Conservation (phyloP, 2,113 vertebrate species). For the Cathartes aura region DNA sequence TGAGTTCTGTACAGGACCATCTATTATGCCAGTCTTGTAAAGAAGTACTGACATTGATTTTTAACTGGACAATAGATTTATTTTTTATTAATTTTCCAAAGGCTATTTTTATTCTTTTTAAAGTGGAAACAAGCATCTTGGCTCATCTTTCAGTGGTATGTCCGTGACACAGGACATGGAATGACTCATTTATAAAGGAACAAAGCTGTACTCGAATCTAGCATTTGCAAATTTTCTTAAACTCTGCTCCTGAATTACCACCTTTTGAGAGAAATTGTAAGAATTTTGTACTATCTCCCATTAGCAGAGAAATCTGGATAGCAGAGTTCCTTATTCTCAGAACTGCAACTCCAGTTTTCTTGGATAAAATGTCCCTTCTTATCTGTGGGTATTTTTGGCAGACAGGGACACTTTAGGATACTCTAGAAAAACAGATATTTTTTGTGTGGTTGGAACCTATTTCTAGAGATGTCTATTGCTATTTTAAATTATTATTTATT, state of each 20-base stretch:
- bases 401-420: not conserved
- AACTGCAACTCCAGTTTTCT: not conserved
- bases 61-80: not conserved
- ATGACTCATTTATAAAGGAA: not conserved
- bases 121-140: not conserved
- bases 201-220: not conserved
- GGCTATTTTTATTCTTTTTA: not conserved
- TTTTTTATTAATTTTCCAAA: not conserved
- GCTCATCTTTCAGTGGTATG: not conserved
- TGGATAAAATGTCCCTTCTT: not conserved
- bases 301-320: not conserved
- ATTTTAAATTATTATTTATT: not conserved
- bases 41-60: not conserved
- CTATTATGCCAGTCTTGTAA: not conserved
- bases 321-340: not conserved
- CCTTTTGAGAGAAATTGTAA: not conserved
- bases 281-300: not conserved
- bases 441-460: not conserved
- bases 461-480: not conserved
- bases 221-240: not conserved
- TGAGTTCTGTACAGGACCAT: not conserved
- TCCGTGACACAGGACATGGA: not conserved
- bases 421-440: not conserved
- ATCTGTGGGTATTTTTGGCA: not conserved
- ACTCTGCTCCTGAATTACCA: not conserved